Evolutionary conservation across 2,113 vertebrate species (phyloP).

Genomic region (Acinonyx jubatus): DNA sequence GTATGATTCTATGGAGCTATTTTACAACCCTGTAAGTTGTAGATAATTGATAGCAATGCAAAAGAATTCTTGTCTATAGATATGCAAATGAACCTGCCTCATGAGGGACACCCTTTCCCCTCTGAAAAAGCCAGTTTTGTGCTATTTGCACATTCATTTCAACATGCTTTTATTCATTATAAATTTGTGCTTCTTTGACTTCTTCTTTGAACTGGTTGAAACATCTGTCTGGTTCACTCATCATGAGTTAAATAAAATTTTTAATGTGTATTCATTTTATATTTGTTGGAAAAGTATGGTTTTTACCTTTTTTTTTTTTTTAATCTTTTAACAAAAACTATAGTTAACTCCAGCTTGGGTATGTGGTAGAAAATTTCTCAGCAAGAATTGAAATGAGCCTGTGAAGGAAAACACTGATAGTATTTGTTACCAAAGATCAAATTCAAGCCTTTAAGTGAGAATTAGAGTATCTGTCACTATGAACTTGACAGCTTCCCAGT

Average conservation of each 20-base stretch:
- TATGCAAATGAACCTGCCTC: neutral
- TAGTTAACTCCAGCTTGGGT: neutral
- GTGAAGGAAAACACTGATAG: conserved; percentile 31
- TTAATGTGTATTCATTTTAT: conserved; percentile 25
- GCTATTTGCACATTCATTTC: neutral
- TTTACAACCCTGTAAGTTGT: neutral
- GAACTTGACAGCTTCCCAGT: neutral
- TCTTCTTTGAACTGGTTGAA: conserved; percentile 8
- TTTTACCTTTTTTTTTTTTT: conserved; percentile 9
- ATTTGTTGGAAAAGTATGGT: neutral
- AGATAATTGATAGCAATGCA: neutral
- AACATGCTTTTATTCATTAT: neutral
- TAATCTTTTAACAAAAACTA: conserved; percentile 7
- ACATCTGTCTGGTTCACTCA: neutral
- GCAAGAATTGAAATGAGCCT: conserved; percentile 27
- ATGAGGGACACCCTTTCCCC: neutral
- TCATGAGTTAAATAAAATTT: conserved; percentile 30
- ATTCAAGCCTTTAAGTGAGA: conserved; percentile 37
- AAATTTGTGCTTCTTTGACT: conserved; percentile 19
- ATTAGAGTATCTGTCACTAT: neutral
- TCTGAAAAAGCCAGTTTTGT: conserved; percentile 30
- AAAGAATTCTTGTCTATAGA: conserved; percentile 16
- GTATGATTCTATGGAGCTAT: neutral
- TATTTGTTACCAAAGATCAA: conserved; percentile 16
- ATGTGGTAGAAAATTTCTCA: conserved; percentile 32